phyloP scores from a whole-genome alignment of 2,797 vertebrate genomes.

The Myripristis murdjan region DNA sequence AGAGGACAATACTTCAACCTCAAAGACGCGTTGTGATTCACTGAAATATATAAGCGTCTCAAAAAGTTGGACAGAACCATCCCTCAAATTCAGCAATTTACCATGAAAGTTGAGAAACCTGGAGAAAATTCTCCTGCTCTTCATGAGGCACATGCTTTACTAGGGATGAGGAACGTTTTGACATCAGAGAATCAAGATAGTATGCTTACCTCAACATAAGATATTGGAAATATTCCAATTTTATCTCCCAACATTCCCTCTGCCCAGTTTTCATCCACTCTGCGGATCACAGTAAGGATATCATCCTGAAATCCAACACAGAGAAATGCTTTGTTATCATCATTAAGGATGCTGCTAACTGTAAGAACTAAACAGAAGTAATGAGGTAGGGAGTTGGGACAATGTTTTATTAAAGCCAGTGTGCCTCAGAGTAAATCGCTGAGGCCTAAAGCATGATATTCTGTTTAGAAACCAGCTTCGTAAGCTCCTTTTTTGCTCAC shows the following conservation, averaged over 20 bases:
- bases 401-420: slow-evolving; percentile 46
- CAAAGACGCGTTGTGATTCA: slow-evolving; percentile 52
- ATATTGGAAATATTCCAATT: slow-evolving; percentile 99
- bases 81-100: slow-evolving; percentile 13
- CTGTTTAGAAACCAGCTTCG: slow-evolving; percentile 39
- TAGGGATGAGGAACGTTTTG: slow-evolving; percentile 16
- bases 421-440: slow-evolving; percentile 12
- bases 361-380: slow-evolving; percentile 49
- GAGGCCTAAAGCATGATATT: neutral
- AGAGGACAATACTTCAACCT: slow-evolving; percentile 36
- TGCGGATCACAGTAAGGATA: slow-evolving; percentile 97
- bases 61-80: slow-evolving; percentile 25
- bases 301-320: slow-evolving; percentile 89
- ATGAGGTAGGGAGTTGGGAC: slow-evolving; percentile 46
- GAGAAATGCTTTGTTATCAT: neutral
- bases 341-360: slow-evolving; percentile 48
- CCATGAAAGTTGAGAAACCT: too few relatives aligned
- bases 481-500: slow-evolving; percentile 54
- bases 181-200: neutral
- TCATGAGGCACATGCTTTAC: slow-evolving; percentile 1
- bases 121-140: too few relatives aligned
- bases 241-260: slow-evolving; percentile 99
- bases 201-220: slow-evolving; percentile 95
- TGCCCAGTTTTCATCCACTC: slow-evolving; percentile 99
- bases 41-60: slow-evolving; percentile 43